Evolutionary conservation across 2,797 vertebrate genomes (phyloP).

Genomic region (Ctenopoma kingsleyae): DNA sequence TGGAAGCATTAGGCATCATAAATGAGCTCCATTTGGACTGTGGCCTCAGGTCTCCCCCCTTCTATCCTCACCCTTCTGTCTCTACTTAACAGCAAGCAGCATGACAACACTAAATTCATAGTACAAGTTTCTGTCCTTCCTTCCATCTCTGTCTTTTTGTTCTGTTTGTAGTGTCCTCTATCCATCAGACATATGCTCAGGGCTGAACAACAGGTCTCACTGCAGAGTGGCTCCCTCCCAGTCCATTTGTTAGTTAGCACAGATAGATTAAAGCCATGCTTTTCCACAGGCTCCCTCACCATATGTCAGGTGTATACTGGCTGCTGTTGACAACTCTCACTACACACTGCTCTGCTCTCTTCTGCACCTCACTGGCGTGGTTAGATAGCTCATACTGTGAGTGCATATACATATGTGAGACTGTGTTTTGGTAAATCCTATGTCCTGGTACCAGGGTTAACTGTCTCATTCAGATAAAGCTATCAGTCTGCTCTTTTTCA

Average conservation of each 20-base stretch:
- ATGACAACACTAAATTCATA: conserved; percentile 24
- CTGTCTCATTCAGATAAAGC: not conserved
- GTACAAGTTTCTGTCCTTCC: conserved; percentile 7
- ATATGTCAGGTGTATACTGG: conserved; percentile 62
- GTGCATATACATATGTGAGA: not conserved
- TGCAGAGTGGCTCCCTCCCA: conserved; percentile 32
- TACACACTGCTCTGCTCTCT: conserved; percentile 11
- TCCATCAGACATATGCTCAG: conserved; percentile 57
- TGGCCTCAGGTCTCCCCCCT: conserved; percentile 52
- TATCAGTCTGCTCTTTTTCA: too few relatives aligned
- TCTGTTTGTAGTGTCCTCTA: conserved; percentile 1
- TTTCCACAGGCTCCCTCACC: conserved; percentile 62
- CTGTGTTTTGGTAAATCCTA: not conserved
- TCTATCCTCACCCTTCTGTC: conserved; percentile 11
- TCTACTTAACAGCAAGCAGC: conserved; percentile 48
- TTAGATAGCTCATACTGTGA: conserved; percentile 29
- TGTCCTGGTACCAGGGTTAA: not conserved
- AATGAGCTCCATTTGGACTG: conserved; percentile 69
- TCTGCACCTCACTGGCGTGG: conserved; percentile 36
- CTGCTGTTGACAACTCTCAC: conserved; percentile 43
- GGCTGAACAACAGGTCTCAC: conserved; percentile 59
- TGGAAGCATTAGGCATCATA: conserved; percentile 68
- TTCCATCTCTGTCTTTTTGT: conserved; percentile 8
- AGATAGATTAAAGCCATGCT: conserved; percentile 66
- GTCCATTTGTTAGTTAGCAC: conserved; percentile 62